phyloP scores from a whole-genome alignment of 2,888 invertebrate genomes.

The Keiferia lycopersicella region DNA sequence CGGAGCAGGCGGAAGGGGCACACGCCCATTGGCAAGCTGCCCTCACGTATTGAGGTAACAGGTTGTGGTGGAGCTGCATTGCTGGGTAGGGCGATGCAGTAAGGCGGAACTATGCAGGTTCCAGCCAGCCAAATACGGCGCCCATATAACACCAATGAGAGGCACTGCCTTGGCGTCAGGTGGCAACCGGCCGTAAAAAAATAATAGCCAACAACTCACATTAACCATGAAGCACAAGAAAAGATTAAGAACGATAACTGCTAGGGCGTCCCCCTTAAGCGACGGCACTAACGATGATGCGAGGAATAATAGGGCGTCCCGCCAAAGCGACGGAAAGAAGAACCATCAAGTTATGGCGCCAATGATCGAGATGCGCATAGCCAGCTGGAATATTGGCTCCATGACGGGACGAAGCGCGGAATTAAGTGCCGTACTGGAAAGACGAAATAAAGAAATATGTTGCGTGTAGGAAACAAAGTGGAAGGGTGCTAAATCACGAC shows the following conservation, averaged over 20 bases:
- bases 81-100: slow-evolving; percentile 18
- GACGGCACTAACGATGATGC: slow-evolving; percentile 25
- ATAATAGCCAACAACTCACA: slow-evolving; percentile 22
- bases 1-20: slow-evolving; percentile 26
- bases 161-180: slow-evolving; percentile 24
- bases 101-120: slow-evolving; percentile 29
- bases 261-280: slow-evolving; percentile 30
- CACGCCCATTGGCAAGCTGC: slow-evolving; percentile 22
- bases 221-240: no score
- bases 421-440: slow-evolving; percentile 28
- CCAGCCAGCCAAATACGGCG: slow-evolving; percentile 29
- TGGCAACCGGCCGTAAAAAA: no score
- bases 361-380: not conserved
- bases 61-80: slow-evolving; percentile 23
- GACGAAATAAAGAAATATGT: slow-evolving; percentile 32
- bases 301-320: slow-evolving; percentile 30
- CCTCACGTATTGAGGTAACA: slow-evolving; percentile 24
- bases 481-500: slow-evolving; percentile 33
- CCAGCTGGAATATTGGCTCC: slow-evolving; percentile 35
- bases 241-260: no score
- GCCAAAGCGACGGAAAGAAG: slow-evolving; percentile 29
- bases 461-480: slow-evolving; percentile 36
- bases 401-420: slow-evolving; percentile 17
- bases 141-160: slow-evolving; percentile 15
- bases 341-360: no score